A percentile compares a stretch with the other conserved stretches of the same genome.
phyloP scores from a whole-genome alignment of 2,797 vertebrate genomes.

The Taenioides sp. region DNA sequence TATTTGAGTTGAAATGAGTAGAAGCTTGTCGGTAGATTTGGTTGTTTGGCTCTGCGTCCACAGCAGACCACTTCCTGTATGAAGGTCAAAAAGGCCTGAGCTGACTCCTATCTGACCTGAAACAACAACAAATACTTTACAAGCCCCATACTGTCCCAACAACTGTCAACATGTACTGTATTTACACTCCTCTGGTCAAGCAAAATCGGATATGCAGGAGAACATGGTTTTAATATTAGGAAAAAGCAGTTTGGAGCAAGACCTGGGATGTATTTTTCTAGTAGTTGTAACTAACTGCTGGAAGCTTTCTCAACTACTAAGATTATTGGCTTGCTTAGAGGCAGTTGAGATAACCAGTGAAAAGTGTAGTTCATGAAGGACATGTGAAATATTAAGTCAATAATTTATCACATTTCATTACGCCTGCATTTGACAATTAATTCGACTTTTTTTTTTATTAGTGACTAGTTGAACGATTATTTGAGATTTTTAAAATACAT shows the following conservation, averaged over 20 bases:
- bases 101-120: slow-evolving; percentile 1
- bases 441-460: too few species aligned
- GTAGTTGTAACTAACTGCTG: background rate
- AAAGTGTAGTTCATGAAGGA: background rate
- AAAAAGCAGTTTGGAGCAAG: background rate
- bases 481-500: too few species aligned
- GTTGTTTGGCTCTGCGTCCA: background rate
- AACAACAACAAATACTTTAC: slow-evolving; percentile 6
- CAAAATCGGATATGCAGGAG: background rate
- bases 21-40: background rate
- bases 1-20: background rate
- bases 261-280: background rate
- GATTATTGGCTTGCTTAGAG: background rate
- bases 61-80: slow-evolving; percentile 7
- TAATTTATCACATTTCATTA: too few species aligned
- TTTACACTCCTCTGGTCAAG: background rate
- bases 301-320: background rate
- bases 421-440: too few species aligned
- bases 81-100: background rate
- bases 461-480: too few species aligned
- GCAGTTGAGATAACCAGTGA: background rate
- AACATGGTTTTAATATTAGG: background rate
- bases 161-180: slow-evolving; percentile 4
- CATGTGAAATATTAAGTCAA: background rate
- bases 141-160: slow-evolving; percentile 3